Conservation (phyloP, 2,113 vertebrate species). For the Osmerus mordax region DNA sequence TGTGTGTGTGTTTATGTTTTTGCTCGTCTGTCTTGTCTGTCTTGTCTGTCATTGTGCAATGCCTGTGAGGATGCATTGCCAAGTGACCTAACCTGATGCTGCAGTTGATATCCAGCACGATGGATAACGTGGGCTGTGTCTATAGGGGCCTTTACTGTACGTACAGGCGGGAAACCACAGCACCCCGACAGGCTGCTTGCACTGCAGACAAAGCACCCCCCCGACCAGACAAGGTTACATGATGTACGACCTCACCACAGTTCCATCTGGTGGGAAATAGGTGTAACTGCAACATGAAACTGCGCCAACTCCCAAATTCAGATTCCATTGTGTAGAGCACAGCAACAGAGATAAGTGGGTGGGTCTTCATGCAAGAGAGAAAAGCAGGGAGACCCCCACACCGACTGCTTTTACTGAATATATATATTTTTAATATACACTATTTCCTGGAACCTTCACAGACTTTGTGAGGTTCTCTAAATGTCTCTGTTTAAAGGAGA, state of each 20-base stretch:
- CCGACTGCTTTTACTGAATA: no score
- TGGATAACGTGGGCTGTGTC: slow-evolving; percentile 61
- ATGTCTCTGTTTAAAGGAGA: no score
- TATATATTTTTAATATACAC: no score
- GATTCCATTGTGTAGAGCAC: not conserved
- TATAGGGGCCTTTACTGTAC: slow-evolving; percentile 67
- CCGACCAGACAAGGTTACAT: not conserved
- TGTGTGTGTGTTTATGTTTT: slow-evolving; percentile 40
- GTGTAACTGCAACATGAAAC: not conserved
- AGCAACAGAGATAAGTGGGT: not conserved
- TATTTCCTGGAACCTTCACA: no score
- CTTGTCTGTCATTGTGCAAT: slow-evolving; percentile 44
- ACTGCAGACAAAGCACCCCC: slow-evolving; percentile 66
- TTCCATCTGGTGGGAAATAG: slow-evolving; percentile 66
- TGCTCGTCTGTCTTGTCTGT: not conserved
- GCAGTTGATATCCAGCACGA: slow-evolving; percentile 51
- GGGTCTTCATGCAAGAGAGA: not conserved
- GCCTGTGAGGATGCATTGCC: slow-evolving; percentile 52
- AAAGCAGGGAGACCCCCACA: not conserved
- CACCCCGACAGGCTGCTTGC: not conserved
- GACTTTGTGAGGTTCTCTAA: no score
- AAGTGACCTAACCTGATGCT: slow-evolving; percentile 53
- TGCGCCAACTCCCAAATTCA: slow-evolving; percentile 25
- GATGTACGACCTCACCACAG: slow-evolving; percentile 48
- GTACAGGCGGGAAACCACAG: slow-evolving; percentile 33